Evolutionary conservation across 2,113 vertebrate genomes (phyloP), one percentile per base, ranked within the genome.

Genomic region (Epinephelus fuscoguttatus): DNA sequence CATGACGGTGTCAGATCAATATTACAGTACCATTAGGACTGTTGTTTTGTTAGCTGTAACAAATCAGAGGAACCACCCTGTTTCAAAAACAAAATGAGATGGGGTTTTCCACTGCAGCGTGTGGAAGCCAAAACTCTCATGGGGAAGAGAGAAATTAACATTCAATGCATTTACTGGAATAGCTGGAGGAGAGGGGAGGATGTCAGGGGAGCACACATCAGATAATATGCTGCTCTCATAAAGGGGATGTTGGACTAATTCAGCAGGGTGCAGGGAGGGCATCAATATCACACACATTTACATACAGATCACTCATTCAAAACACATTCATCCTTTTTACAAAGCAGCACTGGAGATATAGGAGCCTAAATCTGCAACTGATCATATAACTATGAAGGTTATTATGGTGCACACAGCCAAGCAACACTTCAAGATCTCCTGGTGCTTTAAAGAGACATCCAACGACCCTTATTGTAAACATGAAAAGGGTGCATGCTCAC

Each of bases 1-100:
- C 84, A 62, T 57, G 75, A 75, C 86, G 52, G 71, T 78, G 88
- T 82, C 80, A 83, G 84, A 91, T 94, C 90, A 89, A 93, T 93
- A 87, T 42, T 82, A 87, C 85, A 82, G 21, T 60, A 70, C 80
- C 79, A 85, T 91, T 81, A 82, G 52, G 11, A 67, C 57, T 56
- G 57, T 69, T 73, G 85, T 86, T 84, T 74, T 72, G 61, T 81
- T 61, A 64, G 80, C 70, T 68, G 64, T 52, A 47, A 63, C 63
- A 76, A 83, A 71, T 66, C 17, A 84, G 25, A 72, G 69, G 73
- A 70, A 50, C 27, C 33, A 47, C 52, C n/a, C 15, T 23, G 52
- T 83, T 42, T 80, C 6, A 75, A 56, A 45, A 84, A 78, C 21
- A 59, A 37, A 70, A 63, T 18, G 57, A 75, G 25, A 45, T 14